Base-by-base conservation (phyloP, 2,888 invertebrate genomes). In the Drosophila maculinotata region DNA sequence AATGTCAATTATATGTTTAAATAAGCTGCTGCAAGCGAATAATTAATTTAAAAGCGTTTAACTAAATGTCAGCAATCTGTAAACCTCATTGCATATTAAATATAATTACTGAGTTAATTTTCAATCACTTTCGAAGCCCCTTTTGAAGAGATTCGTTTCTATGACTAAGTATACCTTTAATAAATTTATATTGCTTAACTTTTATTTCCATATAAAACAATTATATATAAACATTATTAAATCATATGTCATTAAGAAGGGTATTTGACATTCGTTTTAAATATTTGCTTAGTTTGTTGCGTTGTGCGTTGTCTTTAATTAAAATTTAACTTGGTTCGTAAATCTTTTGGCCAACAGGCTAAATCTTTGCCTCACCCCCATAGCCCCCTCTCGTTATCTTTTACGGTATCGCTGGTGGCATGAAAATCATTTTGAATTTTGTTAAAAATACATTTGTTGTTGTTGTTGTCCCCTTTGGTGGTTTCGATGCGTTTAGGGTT, bases 401-500 rank as follows among this genome's bases (percentile, higher is more conserved):
- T 54, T 70, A 60, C 48, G 47, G 51, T 26, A 35, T 31, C 9
- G 66, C 72, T 53, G 25, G 12, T 47, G 79, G 87, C 66, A 9
- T 57, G 30, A 76, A 80, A 77, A 70, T 60, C 70, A 87, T 74
- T 80, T 77, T 10, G 33, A 64, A 73, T 71, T 84, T 63, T 69
- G 53, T 68, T 76, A 58, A 73, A 67, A 75, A 79, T 59, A 59
- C 35, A 66, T 81, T 52, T 53, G 54, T 47, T 31, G 47, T 33
- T 39, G 47, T 28, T 56, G 60, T 31, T 67, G 79, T 77, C 68
- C 47, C 67, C 62, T 54, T 48, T 45, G 74, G 72, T 48, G 52
- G 44, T 60, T 48, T 51, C 47, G n/a, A 44, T 76, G 69, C 58
- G 71, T 82, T 72, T 77, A 62, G 85, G 88, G 88, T 88, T 88